phyloP scores from a whole-genome alignment of 35 echinoderm and acorn worm species.

The Diadema setosum region DNA sequence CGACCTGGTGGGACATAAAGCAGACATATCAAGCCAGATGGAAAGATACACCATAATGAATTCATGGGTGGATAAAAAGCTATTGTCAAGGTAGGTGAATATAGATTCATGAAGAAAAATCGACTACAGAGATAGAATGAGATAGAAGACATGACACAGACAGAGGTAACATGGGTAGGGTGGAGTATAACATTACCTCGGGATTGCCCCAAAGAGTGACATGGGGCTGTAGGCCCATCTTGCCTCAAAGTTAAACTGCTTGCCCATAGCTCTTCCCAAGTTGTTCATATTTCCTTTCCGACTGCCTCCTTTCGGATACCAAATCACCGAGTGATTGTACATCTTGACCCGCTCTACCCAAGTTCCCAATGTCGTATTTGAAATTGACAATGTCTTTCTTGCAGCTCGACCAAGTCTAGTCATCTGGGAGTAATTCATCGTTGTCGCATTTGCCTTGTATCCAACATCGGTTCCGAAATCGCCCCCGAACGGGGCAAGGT shows the following conservation, averaged over 20 bases:
- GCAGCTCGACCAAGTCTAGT: neutral
- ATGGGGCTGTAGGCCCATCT: neutral
- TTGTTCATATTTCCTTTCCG: neutral
- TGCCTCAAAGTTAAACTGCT: neutral
- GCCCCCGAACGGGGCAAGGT: neutral
- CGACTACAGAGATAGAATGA: neutral
- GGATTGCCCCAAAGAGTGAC: neutral
- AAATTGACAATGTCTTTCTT: neutral
- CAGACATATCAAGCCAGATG: neutral
- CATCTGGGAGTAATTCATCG: neutral
- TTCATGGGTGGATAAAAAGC: neutral
- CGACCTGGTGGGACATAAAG: neutral
- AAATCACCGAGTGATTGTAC: neutral
- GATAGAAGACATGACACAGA: neutral
- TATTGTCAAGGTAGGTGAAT: neutral
- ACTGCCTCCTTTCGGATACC: neutral
- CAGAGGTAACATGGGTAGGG: too few species aligned
- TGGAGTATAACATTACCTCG: neutral
- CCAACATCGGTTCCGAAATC: slow-evolving; percentile 23
- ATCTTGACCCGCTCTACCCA: neutral
- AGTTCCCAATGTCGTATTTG: too few species aligned
- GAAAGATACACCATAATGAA: neutral
- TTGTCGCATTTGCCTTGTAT: neutral
- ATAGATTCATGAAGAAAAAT: neutral
- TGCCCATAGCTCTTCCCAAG: neutral